A percentile compares a stretch with the other conserved stretches of the same genome.
These are phyloP conservation scores for Xerus rutilus DNA, from an alignment of 2,797 vertebrate genomes.

Conservation along the genomic window DNA sequence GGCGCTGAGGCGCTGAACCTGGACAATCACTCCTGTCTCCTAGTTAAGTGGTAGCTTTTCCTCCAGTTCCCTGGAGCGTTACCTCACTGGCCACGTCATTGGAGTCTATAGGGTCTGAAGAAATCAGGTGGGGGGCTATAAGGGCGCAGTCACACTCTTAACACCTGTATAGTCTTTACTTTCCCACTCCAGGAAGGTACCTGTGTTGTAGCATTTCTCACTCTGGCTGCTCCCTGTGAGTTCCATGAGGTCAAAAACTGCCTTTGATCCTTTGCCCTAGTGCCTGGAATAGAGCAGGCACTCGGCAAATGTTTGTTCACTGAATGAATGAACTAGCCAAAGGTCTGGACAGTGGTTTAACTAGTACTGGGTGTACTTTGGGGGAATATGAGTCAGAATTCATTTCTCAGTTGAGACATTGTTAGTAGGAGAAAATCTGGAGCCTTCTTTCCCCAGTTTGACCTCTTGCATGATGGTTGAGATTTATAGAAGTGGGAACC, in stretches of 20 bases:
- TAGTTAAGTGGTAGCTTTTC: not conserved
- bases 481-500: not conserved
- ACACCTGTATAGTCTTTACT: not conserved
- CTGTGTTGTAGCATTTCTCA: not conserved
- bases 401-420: slow-evolving; percentile 12
- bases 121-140: not conserved
- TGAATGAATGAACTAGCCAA: slow-evolving; percentile 59
- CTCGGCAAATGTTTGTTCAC: slow-evolving; percentile 67
- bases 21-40: not conserved
- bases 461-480: not conserved
- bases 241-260: not conserved
- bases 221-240: not conserved
- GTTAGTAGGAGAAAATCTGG: not conserved
- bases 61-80: not conserved
- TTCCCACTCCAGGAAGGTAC: not conserved
- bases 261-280: slow-evolving; percentile 63
- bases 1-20: not conserved
- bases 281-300: slow-evolving; percentile 1
- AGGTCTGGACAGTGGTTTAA: slow-evolving; percentile 42
- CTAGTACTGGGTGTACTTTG: not conserved
- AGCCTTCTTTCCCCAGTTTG: not conserved
- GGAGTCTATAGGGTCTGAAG: not conserved
- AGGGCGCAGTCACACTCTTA: not conserved
- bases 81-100: not conserved
- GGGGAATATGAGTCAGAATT: slow-evolving; percentile 24